Evolutionary conservation across 2,888 invertebrate species (phyloP), one percentile per base, ranked within the genome.

Genomic region (Acanthococcus lagerstroemiae): DNA sequence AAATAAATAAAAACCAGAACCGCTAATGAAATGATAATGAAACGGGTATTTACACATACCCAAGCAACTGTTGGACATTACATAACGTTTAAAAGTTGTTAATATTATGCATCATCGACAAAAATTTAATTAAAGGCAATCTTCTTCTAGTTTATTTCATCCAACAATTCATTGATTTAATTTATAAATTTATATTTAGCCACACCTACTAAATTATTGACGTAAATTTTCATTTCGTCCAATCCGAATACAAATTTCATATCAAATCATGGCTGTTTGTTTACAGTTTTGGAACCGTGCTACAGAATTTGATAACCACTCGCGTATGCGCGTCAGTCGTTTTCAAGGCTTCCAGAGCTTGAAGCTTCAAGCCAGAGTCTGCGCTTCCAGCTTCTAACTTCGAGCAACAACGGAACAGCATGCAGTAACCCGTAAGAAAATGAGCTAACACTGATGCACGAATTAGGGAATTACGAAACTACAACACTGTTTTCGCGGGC

Each of bases 21-120:
- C 52, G 50, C 22, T 52, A 21, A 24, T 37, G 12, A 45, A 45
- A 45, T 24, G 52, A 15, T 22, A 52, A 52, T 63, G 30, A 54
- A 17, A 50, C 63, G 63, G 63, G 63, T 63, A 63, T 54, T 37
- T 63, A 17, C 44, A 52, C 44, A 63, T 63, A 63, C 63, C 63
- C 63, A 44, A 21, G 4, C 22, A 61, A 37, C 44, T n/a, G 52
- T 37, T 63, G 21, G 7, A 54, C 27, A 52, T 63, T 63, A 63
- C 63, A 63, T 63, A 63, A 63, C 63, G 44, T 60, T 27, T 9
- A 46, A 45, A 27, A 60, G 60, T 46, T 19, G 52, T 54, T 48
- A 30, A 63, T 52, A 63, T 44, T 52, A 54, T 52, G 25, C 17
- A 54, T 17, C 22, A 50, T 4, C 52, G 37, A 60, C 52, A 30